A percentile compares a stretch with the other conserved stretches of the same genome.
phyloP scores from a whole-genome alignment of 2,888 invertebrate species.

The Callyntrura sp. region DNA sequence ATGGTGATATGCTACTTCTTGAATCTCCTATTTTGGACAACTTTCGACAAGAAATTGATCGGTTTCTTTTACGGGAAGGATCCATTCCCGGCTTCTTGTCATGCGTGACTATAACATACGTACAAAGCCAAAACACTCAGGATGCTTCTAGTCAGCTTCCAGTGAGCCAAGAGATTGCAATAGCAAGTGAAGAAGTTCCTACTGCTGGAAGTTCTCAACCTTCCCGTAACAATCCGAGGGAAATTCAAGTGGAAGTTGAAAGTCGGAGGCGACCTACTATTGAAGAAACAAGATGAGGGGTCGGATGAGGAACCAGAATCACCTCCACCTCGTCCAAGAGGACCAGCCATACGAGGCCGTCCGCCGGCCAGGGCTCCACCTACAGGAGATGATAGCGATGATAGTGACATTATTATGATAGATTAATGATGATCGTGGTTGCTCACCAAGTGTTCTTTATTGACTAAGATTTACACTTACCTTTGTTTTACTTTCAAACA shows the following conservation, averaged over 20 bases:
- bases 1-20: constrained; percentile 83
- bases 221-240: constrained; percentile 37
- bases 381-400: constrained; percentile 63
- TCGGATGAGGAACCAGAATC: constrained; percentile 43
- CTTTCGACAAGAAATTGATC: constrained; percentile 82
- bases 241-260: constrained; percentile 72
- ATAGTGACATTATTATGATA: constrained; percentile 68
- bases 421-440: neutral
- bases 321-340: constrained; percentile 18
- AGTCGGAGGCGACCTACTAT: constrained; percentile 68
- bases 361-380: neutral
- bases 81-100: constrained; percentile 82
- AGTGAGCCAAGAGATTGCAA: constrained; percentile 69
- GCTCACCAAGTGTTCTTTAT: neutral
- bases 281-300: constrained; percentile 49
- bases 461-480: neutral
- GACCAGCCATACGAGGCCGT: neutral
- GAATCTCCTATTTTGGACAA: constrained; percentile 82
- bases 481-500: neutral
- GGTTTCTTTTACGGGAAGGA: constrained; percentile 79
- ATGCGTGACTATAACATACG: constrained; percentile 80
- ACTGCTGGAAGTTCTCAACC: no score
- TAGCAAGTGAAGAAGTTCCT: constrained; percentile 12
- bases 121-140: constrained; percentile 65
- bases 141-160: constrained; percentile 73